Conservation (phyloP, 2,113 vertebrate genomes). For the Otolemur garnettii region DNA sequence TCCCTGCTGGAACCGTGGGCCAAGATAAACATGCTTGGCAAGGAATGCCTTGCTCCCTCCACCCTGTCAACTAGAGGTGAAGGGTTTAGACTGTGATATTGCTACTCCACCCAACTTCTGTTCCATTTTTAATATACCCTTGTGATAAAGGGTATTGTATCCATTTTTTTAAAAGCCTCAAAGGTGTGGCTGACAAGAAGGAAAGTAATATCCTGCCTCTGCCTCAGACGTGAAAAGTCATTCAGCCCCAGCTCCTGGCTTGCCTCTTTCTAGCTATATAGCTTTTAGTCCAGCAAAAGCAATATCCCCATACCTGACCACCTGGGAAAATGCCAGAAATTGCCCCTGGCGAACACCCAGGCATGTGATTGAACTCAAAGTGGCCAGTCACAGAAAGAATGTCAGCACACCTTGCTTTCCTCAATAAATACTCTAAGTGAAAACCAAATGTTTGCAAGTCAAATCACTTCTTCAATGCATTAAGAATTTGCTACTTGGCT, state of each 20-base stretch:
- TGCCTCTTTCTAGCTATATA: conserved; percentile 23
- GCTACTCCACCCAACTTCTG: conserved; percentile 77
- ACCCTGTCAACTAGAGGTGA: conserved; percentile 62
- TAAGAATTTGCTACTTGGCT: not conserved
- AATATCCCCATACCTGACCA: conserved; percentile 14
- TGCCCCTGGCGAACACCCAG: conserved; percentile 56
- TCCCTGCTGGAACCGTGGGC: conserved; percentile 6
- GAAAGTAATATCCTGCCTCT: conserved; percentile 74
- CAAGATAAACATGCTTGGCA: conserved; percentile 75
- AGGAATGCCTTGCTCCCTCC: conserved; percentile 39
- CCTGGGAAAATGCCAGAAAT: conserved; percentile 68
- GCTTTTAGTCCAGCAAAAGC: conserved; percentile 49
- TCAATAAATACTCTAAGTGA: not conserved
- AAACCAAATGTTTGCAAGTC: conserved; percentile 49
- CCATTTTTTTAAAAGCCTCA: conserved; percentile 57
- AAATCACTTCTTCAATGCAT: conserved; percentile 21
- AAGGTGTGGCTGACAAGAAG: conserved; percentile 77
- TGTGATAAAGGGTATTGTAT: conserved; percentile 79
- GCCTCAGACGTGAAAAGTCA: conserved; percentile 50
- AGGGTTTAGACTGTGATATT: conserved; percentile 58
- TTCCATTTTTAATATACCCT: conserved; percentile 81
- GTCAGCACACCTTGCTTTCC: conserved; percentile 23
- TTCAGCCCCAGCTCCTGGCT: not conserved
- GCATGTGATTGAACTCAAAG: conserved; percentile 44
- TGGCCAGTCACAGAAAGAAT: conserved; percentile 32